Evolutionary conservation across 2,113 vertebrate species (phyloP).

Genomic region (Pseudorasbora parva): DNA sequence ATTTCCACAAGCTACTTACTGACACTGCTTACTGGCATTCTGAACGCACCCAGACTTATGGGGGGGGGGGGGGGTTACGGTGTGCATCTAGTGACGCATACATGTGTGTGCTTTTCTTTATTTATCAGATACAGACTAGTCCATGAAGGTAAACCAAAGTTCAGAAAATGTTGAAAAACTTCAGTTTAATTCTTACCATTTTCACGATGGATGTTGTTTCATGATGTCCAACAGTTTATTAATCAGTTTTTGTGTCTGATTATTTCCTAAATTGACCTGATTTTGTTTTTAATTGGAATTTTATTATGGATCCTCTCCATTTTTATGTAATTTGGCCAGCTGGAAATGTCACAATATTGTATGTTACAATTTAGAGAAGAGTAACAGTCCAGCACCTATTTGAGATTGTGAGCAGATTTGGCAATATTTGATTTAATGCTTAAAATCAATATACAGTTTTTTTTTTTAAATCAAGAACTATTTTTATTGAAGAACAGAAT

Average conservation of each 20-base stretch:
- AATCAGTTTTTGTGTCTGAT: background rate
- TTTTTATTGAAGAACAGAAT: too few species aligned
- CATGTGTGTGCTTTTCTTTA: background rate
- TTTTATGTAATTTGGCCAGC: background rate
- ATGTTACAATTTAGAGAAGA: background rate
- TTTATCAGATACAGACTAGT: background rate
- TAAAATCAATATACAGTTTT: too few species aligned
- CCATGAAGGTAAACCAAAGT: background rate
- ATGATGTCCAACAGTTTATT: background rate
- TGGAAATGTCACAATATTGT: background rate
- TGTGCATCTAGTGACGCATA: background rate
- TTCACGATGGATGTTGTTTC: background rate
- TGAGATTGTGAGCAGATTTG: background rate
- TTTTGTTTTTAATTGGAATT: background rate
- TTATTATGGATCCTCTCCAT: background rate
- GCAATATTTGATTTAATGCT: too few species aligned
- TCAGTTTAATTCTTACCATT: background rate
- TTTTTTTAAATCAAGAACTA: too few species aligned
- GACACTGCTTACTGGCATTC: slow-evolving; percentile 15
- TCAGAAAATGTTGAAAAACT: background rate
- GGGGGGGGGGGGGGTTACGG: background rate
- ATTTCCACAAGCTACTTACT: slow-evolving; percentile 38
- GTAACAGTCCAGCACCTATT: too few species aligned
- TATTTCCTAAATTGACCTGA: background rate
- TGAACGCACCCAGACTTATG: background rate